These are phyloP conservation scores for Colossoma macropomum DNA, from an alignment of 2,113 vertebrate genomes.

Conservation along the genomic window DNA sequence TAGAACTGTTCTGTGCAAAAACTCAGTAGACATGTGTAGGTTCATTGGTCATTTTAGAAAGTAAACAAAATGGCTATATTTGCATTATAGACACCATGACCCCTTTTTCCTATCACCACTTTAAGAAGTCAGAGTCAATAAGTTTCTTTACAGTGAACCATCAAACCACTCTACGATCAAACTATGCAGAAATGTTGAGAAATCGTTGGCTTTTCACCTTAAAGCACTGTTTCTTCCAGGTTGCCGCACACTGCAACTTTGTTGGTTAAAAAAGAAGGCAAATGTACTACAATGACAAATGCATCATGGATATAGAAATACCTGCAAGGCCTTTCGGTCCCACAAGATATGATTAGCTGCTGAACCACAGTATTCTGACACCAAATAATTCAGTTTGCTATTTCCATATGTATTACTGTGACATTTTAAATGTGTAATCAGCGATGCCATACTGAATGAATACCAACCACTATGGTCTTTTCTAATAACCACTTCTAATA, in stretches of 20 bases:
- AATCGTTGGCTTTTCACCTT: no score
- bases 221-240: not conserved
- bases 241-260: not conserved
- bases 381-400: slow-evolving; percentile 60
- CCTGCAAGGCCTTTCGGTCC: not conserved
- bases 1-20: no score
- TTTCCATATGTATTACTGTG: slow-evolving; percentile 54
- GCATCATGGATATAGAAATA: not conserved
- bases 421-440: slow-evolving; percentile 70
- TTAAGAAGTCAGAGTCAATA: no score
- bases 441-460: slow-evolving; percentile 61
- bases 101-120: no score
- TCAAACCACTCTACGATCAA: no score
- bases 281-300: not conserved
- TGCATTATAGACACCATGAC: no score
- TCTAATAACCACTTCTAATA: slow-evolving; percentile 68
- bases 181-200: no score
- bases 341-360: slow-evolving; percentile 36
- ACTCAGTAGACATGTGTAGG: no score
- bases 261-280: not conserved
- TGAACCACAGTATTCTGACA: slow-evolving; percentile 57
- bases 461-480: slow-evolving; percentile 67
- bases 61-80: no score
- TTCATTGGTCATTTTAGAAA: no score
- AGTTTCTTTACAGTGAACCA: no score